A percentile compares a stretch with the other conserved stretches of the same genome.
Evolutionary conservation across 2,113 vertebrate genomes (phyloP).

Genomic region (Crotophaga sulcirostris): DNA sequence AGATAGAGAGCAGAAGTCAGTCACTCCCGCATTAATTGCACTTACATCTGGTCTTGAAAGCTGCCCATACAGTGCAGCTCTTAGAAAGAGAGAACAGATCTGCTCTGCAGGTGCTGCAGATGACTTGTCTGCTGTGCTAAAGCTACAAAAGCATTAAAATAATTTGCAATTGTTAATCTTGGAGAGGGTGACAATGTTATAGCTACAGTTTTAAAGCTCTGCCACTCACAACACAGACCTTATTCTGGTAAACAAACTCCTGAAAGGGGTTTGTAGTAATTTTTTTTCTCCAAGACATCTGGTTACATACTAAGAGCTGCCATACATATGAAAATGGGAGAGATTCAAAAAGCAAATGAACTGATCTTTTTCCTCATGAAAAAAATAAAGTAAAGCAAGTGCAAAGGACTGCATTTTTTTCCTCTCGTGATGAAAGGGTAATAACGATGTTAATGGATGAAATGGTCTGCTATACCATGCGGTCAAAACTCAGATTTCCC

Average conservation of each 20-base stretch:
- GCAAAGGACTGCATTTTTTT: background rate
- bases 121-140: background rate
- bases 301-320: background rate
- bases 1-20: background rate
- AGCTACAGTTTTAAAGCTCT: background rate
- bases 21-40: background rate
- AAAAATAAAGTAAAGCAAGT: background rate
- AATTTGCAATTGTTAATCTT: background rate
- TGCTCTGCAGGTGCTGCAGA: background rate
- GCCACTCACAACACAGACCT: background rate
- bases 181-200: background rate
- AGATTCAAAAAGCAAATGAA: background rate
- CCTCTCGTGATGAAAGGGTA: background rate
- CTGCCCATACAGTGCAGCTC: background rate
- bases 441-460: background rate
- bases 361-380: background rate
- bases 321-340: background rate
- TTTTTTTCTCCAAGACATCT: background rate
- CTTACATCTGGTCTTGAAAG: background rate
- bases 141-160: background rate
- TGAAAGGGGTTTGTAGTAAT: background rate
- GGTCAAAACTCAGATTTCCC: background rate
- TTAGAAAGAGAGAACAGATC: background rate
- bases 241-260: background rate
- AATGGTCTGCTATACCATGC: fast-evolving